These are phyloP conservation scores for Chelonia mydas DNA, from an alignment of 2,797 vertebrate species.

Conservation along the genomic window DNA sequence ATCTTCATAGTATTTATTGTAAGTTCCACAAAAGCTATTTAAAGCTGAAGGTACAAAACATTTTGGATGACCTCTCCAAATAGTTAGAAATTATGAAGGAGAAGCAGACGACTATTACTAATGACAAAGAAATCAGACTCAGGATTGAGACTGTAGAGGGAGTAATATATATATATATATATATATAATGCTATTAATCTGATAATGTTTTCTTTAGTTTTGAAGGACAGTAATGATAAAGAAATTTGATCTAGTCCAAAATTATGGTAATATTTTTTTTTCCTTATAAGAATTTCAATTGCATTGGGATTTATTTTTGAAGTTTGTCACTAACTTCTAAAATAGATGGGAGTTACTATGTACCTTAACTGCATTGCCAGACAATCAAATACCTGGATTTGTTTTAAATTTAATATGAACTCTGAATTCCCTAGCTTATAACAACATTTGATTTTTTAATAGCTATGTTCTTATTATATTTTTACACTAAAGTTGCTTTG, in stretches of 20 bases:
- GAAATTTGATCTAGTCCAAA: not conserved
- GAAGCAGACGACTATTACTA: not conserved
- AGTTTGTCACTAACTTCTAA: not conserved
- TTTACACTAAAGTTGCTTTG: no score
- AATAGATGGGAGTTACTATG: not conserved
- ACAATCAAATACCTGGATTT: no score
- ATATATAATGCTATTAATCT: not conserved
- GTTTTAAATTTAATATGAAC: no score
- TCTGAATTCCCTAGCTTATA: no score
- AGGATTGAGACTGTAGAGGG: not conserved
- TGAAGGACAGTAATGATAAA: not conserved
- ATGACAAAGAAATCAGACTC: not conserved
- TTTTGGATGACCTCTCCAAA: not conserved
- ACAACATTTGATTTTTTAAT: no score
- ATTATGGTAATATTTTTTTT: not conserved
- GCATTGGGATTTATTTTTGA: not conserved
- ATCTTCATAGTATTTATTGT: not conserved
- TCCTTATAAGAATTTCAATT: not conserved
- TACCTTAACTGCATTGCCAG: no score
- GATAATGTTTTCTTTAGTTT: not conserved
- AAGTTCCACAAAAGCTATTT: not conserved
- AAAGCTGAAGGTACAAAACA: not conserved
- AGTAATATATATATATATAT: no score
- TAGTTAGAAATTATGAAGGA: not conserved
- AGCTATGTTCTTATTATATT: no score